Evolutionary conservation across 35 echinoderm and acorn worm species (phyloP).

Genomic region (Anneissia japonica): DNA sequence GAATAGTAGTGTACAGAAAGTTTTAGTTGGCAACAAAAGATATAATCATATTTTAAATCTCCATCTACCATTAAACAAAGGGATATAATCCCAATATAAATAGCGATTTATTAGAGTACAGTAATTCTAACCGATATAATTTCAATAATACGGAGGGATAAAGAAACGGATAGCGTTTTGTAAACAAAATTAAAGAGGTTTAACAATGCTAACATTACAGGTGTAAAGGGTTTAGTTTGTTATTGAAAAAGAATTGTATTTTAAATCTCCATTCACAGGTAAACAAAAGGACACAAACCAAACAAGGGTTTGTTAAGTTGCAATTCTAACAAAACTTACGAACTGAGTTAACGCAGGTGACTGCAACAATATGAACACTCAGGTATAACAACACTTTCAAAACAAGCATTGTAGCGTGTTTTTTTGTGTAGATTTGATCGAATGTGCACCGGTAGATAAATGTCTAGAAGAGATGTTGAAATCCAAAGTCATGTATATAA

Average conservation of each 20-base stretch:
- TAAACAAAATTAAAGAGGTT: not conserved
- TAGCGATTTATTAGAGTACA: too few relatives aligned
- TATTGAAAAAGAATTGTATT: not conserved
- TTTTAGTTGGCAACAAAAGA: too few relatives aligned
- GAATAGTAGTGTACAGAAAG: too few relatives aligned
- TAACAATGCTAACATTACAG: not conserved
- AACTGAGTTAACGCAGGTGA: not conserved
- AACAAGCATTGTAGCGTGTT: not conserved
- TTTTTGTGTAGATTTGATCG: too few relatives aligned
- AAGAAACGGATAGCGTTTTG: too few relatives aligned
- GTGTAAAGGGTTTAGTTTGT: not conserved
- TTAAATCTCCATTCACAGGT: not conserved
- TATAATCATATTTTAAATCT: not conserved
- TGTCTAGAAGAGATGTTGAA: too few relatives aligned
- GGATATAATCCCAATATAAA: too few relatives aligned
- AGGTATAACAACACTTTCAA: not conserved
- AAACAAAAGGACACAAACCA: not conserved
- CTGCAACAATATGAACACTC: not conserved
- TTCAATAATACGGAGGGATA: too few relatives aligned
- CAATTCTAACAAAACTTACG: not conserved
- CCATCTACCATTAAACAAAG: not conserved
- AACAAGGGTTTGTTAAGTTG: not conserved
- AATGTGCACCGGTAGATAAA: too few relatives aligned
- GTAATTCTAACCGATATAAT: too few relatives aligned
- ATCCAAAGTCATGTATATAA: too few relatives aligned